Conservation (phyloP, 2,888 invertebrate species). For the Malthinus seriepunctatus region DNA sequence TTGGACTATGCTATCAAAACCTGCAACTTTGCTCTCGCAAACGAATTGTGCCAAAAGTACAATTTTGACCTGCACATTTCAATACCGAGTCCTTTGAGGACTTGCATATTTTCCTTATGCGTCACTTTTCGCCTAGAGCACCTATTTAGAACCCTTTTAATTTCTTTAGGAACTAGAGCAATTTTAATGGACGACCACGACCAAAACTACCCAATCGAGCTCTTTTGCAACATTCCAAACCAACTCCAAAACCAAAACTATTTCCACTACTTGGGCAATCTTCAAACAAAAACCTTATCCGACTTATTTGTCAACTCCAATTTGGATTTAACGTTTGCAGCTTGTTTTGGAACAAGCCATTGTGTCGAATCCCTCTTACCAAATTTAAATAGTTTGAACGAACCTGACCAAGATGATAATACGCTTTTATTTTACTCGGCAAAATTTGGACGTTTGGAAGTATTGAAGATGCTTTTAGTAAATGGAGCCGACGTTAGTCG, state of each 20-base stretch:
- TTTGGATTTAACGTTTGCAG: not conserved
- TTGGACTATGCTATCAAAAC: slow-evolving; percentile 2
- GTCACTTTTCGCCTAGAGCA: not conserved
- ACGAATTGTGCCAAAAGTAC: slow-evolving; percentile 5
- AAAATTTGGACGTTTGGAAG: not conserved
- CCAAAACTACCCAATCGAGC: not conserved
- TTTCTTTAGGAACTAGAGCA: not conserved
- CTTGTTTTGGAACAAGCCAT: not conserved
- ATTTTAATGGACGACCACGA: not conserved
- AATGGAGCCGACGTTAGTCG: not conserved
- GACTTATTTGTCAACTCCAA: not conserved
- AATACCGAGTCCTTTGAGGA: not conserved
- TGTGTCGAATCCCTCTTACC: not conserved
- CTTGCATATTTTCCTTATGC: not conserved
- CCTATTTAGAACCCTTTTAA: not conserved
- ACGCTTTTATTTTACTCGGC: slow-evolving; percentile 1
- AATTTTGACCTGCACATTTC: not conserved
- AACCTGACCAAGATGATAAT: not conserved
- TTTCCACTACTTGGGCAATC: not conserved
- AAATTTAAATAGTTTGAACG: not conserved
- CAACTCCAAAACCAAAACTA: not conserved
- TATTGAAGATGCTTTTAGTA: not conserved
- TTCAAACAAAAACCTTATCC: not conserved
- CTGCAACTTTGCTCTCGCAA: not conserved
- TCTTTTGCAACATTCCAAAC: not conserved